Conservation (phyloP, 2,797 vertebrate genomes). For the Acrossocheilus wenchowensis region DNA sequence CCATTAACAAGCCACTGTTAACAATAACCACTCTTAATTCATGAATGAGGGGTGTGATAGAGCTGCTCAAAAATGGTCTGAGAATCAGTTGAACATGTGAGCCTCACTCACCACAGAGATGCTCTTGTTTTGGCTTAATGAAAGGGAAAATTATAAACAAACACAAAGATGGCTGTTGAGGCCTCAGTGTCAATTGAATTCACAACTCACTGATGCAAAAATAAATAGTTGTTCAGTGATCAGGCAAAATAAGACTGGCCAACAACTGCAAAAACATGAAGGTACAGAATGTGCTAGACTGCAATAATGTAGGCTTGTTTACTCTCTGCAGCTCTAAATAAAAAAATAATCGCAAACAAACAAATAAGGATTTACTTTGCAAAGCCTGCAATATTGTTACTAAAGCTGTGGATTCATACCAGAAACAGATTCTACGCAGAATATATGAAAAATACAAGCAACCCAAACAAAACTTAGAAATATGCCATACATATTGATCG, state of each 20-base stretch:
- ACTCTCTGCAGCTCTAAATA: not conserved
- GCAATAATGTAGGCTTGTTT: not conserved
- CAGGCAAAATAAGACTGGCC: not conserved
- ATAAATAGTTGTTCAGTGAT: not conserved
- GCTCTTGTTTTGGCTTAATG: slow-evolving; percentile 22
- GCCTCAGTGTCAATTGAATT: not conserved
- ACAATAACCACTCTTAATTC: not conserved
- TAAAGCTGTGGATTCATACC: not conserved
- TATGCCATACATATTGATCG: not conserved
- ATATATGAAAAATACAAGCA: not conserved
- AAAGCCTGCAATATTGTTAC: not conserved
- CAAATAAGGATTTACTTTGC: not conserved
- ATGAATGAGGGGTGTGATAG: not conserved
- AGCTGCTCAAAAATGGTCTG: not conserved
- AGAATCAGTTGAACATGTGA: not conserved
- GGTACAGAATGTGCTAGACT: not conserved
- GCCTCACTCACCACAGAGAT: not conserved
- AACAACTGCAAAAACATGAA: not conserved
- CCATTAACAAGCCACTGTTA: not conserved
- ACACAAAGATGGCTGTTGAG: slow-evolving; percentile 8
- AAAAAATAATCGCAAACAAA: not conserved
- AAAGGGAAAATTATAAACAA: slow-evolving; percentile 24
- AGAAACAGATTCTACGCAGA: not conserved
- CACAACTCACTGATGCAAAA: not conserved
- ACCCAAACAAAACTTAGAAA: not conserved